Base-by-base conservation (phyloP, 2,888 invertebrate species). In the Autographa pulchrina region DNA sequence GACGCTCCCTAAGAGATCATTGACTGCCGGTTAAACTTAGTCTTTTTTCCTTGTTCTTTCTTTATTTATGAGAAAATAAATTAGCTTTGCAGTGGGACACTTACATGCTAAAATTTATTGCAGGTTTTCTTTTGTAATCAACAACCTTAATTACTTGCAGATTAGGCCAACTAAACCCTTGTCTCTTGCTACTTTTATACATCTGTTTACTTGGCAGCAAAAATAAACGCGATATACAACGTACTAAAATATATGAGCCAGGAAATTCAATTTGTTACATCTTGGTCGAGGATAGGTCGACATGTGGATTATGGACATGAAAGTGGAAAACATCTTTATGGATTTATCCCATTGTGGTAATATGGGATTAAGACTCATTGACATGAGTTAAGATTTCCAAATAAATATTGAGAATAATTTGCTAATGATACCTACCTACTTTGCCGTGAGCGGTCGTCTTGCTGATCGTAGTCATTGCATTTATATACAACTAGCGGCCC, bases 251-350 rank as follows among this genome's bases (percentile, higher is more conserved):
- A 74, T 79, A 78, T 78, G 75, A 58, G 54, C 62, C 71, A 71
- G 82, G 67, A 78, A 69, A 79, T 82, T 78, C 75, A 79, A 79
- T 79, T 79, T 82, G 82, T 81, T 70, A 62, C 38, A 74, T 69
- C 58, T 65, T 60, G 62, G 68, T 74, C 75, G 68, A 65, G 67
- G 60, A 71, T 67, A 68, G 62, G 60, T 59, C 64, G 38, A 59
- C 14, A 48, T 18, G 62, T 54, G 63, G 56, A 58, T 73, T 73
- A 70, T 66, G 31, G 35, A 41, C 43, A 52, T 71, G 63, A 61
- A 63, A 60, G 25, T 56, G 54, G 56, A 58, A 43, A 75, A 78
- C 35, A 69, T 59, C 18, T 60, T n/a, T 61, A 18, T 31, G 48
- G n/a, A 13, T 61, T 54, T 67, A 62, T 56, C 20, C 54, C 54